phyloP scores from a whole-genome alignment of 2,797 vertebrate species.

The Cercopithecus mitis region DNA sequence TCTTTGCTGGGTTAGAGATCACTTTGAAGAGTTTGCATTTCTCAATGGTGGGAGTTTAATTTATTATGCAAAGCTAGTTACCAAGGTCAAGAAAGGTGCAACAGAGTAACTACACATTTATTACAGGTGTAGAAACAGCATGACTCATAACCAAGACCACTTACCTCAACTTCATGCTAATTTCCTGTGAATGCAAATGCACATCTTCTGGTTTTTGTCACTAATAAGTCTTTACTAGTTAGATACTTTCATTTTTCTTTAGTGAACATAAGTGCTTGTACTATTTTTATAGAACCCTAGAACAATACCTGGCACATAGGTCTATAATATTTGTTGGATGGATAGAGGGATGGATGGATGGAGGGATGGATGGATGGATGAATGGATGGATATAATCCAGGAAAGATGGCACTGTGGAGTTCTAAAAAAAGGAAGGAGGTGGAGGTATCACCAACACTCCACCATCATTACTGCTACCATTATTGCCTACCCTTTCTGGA shows the following conservation, averaged over 20 bases:
- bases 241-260: not conserved
- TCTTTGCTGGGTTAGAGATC: not conserved
- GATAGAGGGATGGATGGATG: not conserved
- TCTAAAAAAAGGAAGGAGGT: not conserved
- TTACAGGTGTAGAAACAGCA: not conserved
- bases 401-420: not conserved
- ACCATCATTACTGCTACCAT: not conserved
- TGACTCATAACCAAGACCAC: not conserved
- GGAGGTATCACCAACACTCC: not conserved
- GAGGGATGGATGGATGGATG: not conserved
- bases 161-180: not conserved
- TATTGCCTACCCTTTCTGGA: not conserved
- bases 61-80: not conserved
- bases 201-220: not conserved
- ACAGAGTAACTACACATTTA: not conserved
- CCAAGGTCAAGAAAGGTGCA: not conserved
- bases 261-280: not conserved
- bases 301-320: not conserved
- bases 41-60: not conserved
- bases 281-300: not conserved
- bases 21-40: not conserved
- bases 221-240: not conserved
- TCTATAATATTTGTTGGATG: not conserved
- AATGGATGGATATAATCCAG: not conserved
- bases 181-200: not conserved